Evolutionary conservation across 2,888 invertebrate genomes (phyloP).

Genomic region (Tetramorium bicarinatum): DNA sequence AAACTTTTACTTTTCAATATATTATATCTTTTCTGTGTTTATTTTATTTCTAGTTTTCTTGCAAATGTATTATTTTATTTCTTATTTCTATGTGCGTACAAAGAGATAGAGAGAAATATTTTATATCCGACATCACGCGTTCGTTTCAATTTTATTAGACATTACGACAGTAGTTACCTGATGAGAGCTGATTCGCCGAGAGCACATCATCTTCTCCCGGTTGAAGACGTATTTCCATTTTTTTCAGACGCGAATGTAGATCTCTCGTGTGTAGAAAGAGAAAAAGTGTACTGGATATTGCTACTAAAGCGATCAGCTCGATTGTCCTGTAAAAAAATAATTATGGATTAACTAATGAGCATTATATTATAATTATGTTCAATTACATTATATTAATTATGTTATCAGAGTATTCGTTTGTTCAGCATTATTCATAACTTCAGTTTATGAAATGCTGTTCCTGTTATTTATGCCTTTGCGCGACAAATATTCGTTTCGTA

Average conservation of each 20-base stretch:
- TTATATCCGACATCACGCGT: not conserved
- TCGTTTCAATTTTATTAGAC: not conserved
- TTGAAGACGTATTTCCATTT: slow-evolving; percentile 93
- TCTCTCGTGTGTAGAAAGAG: slow-evolving; percentile 95
- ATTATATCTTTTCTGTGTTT: not conserved
- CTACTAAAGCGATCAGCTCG: slow-evolving; percentile 93
- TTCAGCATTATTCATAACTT: not conserved
- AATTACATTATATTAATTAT: not conserved
- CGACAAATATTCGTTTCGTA: not conserved
- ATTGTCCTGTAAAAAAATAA: slow-evolving; percentile 90
- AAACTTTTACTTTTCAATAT: not conserved
- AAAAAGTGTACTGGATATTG: slow-evolving; percentile 94
- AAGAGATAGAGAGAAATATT: not conserved
- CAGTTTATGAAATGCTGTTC: not conserved
- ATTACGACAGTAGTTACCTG: slow-evolving; percentile 83
- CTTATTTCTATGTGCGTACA: not conserved
- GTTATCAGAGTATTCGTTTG: not conserved
- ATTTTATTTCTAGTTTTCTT: not conserved
- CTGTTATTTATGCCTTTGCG: not conserved
- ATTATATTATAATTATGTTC: not conserved
- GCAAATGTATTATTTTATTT: not conserved
- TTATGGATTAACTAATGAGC: not conserved
- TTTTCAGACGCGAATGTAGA: slow-evolving; percentile 92
- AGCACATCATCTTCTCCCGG: slow-evolving; percentile 88
- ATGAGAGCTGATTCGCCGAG: slow-evolving; percentile 87